Evolutionary conservation across 2,797 vertebrate genomes (phyloP), one percentile per base, ranked within the genome.

Genomic region (Australoheros facetus): DNA sequence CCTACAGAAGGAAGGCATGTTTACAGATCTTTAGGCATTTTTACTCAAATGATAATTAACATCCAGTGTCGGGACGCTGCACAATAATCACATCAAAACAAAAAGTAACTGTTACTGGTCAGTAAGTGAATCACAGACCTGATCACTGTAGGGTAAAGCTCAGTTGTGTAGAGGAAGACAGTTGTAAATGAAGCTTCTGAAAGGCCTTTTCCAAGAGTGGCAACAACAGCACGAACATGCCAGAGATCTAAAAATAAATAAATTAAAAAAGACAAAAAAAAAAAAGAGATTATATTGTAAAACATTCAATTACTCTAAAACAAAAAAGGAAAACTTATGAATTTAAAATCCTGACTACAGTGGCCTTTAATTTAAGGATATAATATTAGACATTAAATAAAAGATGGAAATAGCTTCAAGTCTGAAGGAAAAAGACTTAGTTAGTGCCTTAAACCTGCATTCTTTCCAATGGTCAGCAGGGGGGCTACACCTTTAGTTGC

Each of bases 141-240:
- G 83, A 97, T 77, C 13, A 97, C 94, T 0, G 97, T 98, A 26
- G 97, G 97, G 80, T 94, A 98, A 56, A 98, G 93, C 85, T 98
- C 97, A 0, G 96, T 91, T 0, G 97, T 96, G 92, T 97, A 97
- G 54, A 99, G 86, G 87, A 91, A 95, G 55, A 94, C 58, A 0
- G 93, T 95, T 0, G 96, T 97, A 90, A 98, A 97, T 1, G 97
- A 89, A 8, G 95, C 96, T 91, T 98, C 97, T 8, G 97, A 97
- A 11, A 96, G 91, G 3, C 95, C 96, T 93, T 98, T 98, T 59
- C 96, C 97, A 13, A 95, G 56, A 56, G 95, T 73, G 2, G 94
- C 95, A 11, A 97, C 79, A 9, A 89, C 45, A 0, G 95, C 94
- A 23, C 94, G 94, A 78, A 95, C 58, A 1, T 87, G 71, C 84